Conservation (phyloP, 1,140 invertebrate genomes). For the Atta texana region DNA sequence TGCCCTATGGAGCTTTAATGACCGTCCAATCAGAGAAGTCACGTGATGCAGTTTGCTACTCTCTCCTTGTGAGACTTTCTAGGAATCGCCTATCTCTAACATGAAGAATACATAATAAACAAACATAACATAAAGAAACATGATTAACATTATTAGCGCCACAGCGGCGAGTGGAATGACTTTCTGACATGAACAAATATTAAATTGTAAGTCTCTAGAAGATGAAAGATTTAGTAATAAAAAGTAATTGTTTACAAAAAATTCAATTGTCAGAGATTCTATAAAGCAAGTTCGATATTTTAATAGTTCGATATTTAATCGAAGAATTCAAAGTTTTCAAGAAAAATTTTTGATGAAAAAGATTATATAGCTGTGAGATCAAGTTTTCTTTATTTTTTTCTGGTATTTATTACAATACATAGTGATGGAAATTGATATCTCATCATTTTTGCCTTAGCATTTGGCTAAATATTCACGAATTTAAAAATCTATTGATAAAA, state of each 20-base stretch:
- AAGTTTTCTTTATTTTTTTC: slow-evolving; percentile 56
- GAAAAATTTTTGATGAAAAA: neutral
- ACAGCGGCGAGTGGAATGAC: no score
- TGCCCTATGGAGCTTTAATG: no score
- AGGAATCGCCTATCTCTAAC: no score
- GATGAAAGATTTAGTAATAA: neutral
- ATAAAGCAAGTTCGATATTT: slow-evolving; percentile 5
- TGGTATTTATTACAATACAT: slow-evolving; percentile 76
- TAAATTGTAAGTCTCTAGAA: slow-evolving; percentile 2
- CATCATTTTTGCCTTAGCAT: slow-evolving; percentile 59
- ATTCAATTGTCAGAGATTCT: neutral
- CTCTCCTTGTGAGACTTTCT: no score
- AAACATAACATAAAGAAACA: no score
- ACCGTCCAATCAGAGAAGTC: no score
- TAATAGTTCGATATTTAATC: no score
- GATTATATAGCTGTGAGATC: slow-evolving; percentile 14
- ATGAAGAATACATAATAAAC: no score
- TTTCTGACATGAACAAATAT: neutral
- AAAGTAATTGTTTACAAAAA: neutral
- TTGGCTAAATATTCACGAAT: slow-evolving; percentile 35
- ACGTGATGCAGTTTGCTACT: no score
- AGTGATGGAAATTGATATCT: slow-evolving; percentile 67
- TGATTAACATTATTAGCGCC: no score
- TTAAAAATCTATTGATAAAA: slow-evolving; percentile 34
- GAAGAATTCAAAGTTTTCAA: neutral